Conservation (phyloP, 2,113 vertebrate genomes). For the Mionectes macconnelli region DNA sequence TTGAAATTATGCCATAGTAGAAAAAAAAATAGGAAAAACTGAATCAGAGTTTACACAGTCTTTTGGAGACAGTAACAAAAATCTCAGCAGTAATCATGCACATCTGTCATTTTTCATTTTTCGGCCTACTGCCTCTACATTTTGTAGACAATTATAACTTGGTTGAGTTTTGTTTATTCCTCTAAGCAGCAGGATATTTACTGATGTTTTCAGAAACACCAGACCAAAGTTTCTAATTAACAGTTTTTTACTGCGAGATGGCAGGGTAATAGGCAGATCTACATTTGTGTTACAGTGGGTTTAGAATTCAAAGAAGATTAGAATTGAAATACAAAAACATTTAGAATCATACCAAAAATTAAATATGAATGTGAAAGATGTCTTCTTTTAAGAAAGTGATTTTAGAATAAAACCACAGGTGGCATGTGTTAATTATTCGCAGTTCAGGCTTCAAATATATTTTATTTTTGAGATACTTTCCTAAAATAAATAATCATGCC, state of each 20-base stretch:
- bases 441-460: background rate
- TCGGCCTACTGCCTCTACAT: background rate
- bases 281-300: background rate
- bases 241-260: background rate
- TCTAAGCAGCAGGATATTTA: slow-evolving; percentile 20
- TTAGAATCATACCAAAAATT: background rate
- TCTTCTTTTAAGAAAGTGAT: background rate
- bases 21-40: slow-evolving; percentile 6
- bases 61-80: slow-evolving; percentile 29
- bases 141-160: slow-evolving; percentile 36
- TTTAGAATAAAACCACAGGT: background rate
- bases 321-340: background rate
- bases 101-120: slow-evolving; percentile 56
- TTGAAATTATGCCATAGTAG: slow-evolving; percentile 20
- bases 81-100: background rate
- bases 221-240: slow-evolving; percentile 21
- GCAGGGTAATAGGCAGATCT: background rate
- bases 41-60: slow-evolving; percentile 28
- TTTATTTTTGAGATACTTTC: background rate
- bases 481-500: background rate
- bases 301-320: background rate
- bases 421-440: background rate
- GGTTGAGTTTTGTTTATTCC: slow-evolving; percentile 30
- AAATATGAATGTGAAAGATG: background rate
- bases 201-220: background rate